Conservation (phyloP, 2,888 invertebrate genomes). For the Idaea straminata region DNA sequence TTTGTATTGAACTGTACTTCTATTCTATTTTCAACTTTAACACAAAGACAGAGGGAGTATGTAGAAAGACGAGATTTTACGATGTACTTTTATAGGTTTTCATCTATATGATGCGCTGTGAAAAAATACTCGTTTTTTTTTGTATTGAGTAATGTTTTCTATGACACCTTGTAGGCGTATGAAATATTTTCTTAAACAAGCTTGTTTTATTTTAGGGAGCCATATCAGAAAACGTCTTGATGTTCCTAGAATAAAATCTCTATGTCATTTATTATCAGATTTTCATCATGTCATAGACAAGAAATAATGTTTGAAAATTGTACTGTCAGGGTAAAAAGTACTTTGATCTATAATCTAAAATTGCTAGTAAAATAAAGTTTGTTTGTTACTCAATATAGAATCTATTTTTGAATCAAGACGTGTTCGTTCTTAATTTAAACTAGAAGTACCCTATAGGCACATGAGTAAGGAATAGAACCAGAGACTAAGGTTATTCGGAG, state of each 20-base stretch:
- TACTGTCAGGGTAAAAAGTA: not conserved
- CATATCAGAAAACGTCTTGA: not conserved
- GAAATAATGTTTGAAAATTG: not conserved
- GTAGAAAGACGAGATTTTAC: constrained; percentile 34
- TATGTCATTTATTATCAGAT: not conserved
- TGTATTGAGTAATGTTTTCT: constrained; percentile 28
- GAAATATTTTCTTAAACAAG: not conserved
- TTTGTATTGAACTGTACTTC: constrained; percentile 7
- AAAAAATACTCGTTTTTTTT: constrained; percentile 28
- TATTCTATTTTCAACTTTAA: constrained; percentile 18
- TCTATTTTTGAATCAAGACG: too few species aligned
- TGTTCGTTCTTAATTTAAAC: too few species aligned
- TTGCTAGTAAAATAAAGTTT: too few species aligned
- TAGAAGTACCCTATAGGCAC: too few species aligned
- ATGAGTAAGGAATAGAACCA: too few species aligned
- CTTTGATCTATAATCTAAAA: not conserved
- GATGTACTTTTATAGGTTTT: constrained; percentile 38
- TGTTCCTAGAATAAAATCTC: not conserved
- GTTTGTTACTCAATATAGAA: too few species aligned
- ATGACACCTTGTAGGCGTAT: constrained; percentile 5
- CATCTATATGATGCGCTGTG: constrained; percentile 37
- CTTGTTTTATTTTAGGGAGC: not conserved
- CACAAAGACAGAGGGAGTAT: constrained; percentile 13
- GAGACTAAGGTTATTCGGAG: too few species aligned
- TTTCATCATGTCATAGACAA: not conserved